Base-by-base conservation (phyloP, 2,888 invertebrate genomes). In the Belgica antarctica region DNA sequence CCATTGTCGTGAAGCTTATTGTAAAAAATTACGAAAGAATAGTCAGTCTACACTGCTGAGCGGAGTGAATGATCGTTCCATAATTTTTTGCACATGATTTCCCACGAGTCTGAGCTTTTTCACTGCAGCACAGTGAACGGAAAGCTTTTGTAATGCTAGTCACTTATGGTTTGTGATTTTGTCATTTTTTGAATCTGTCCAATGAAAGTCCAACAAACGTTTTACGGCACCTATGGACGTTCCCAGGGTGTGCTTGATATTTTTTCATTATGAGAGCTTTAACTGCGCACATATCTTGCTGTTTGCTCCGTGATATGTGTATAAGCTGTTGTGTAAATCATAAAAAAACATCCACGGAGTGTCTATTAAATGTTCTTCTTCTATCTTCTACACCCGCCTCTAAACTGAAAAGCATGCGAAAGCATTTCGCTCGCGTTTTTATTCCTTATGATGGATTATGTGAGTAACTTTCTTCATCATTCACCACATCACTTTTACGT, bases 371-470 rank as follows among this genome's bases (percentile, higher is more conserved):
- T 22, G 3, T 41, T 41, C n/a, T 41, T 41, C 12, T 52, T 52
- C 22, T 52, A 3, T 52, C 25, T 27, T 59, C 24, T 8, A 4
- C 59, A 59, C 25, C 47, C 27, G 27, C 12, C n/a, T 5, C 5
- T 59, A 25, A 59, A 27, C 8, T 12, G n/a, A 27, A 27, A 3
- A n/a, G 22, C 24, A 5, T 27, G 27, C n/a, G 8, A 59, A 59
- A 59, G 27, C 25, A 25, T 27, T 59, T 59, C 52, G 17, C 52
- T 8, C 52, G 17, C 10, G n/a, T n/a, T n/a, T n/a, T n/a, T n/a
- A n/a, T n/a, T n/a, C n/a, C n/a, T n/a, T 52, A 8, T 59, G 27
- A 59, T 59, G 59, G 59, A 59, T 59, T 25, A 19, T 4, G 59
- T 59, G 46, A 15, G 59, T 59, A 59, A 59, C 27, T 59, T 7